A percentile compares a stretch with the other conserved stretches of the same genome.
Evolutionary conservation across 2,113 vertebrate genomes (phyloP).

Genomic region (Cavia aperea): DNA sequence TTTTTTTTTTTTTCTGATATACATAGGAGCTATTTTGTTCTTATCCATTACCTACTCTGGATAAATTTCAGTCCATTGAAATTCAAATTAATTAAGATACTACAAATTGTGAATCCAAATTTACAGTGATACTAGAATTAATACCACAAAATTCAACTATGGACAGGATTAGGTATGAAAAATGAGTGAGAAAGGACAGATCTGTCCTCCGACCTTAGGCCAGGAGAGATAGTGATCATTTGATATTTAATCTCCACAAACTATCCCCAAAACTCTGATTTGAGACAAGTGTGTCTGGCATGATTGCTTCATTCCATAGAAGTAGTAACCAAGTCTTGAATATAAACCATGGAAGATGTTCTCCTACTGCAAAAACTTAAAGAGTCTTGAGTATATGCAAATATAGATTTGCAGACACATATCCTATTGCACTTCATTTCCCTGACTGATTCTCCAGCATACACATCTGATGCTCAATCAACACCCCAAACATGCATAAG

Average conservation of each 20-base stretch:
- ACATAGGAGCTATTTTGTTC: background rate
- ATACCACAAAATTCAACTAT: background rate
- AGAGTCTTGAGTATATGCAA: background rate
- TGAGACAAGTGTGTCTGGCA: background rate
- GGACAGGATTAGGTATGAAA: background rate
- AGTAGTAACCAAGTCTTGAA: background rate
- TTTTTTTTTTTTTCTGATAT: background rate
- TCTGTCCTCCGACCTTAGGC: background rate
- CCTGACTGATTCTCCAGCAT: background rate
- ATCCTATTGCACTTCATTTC: background rate
- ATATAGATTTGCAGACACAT: slow-evolving; percentile 32
- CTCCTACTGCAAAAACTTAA: background rate
- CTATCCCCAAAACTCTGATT: background rate
- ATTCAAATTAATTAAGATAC: background rate
- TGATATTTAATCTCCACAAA: background rate
- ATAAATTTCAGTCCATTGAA: background rate
- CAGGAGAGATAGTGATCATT: background rate
- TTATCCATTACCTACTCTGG: background rate
- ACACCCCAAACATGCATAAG: slow-evolving; percentile 38
- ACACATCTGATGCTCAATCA: slow-evolving; percentile 19
- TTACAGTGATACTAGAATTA: background rate
- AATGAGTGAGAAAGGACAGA: background rate
- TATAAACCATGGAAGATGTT: background rate
- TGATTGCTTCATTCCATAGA: slow-evolving; percentile 13
- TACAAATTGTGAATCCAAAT: background rate